Evolutionary conservation across 2,113 vertebrate genomes (phyloP).

Genomic region (Gopherus evgoodei): DNA sequence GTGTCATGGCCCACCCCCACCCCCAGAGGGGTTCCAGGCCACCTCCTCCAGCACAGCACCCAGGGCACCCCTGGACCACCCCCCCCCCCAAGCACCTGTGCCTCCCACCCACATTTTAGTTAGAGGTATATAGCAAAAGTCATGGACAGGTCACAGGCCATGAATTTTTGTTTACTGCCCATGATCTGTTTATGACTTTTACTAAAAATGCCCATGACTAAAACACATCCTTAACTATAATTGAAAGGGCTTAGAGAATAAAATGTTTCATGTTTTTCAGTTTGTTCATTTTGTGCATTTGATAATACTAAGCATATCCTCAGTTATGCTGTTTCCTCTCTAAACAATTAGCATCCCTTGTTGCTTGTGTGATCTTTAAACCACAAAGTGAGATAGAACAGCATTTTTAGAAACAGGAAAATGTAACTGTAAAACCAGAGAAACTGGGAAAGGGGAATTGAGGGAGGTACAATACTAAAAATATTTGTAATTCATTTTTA

Average conservation of each 20-base stretch:
- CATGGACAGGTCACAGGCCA: no score
- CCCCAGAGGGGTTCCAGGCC: no score
- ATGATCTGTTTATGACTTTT: no score
- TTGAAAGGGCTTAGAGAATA: fast-evolving
- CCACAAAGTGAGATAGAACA: not conserved
- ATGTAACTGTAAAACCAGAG: slow-evolving; percentile 24
- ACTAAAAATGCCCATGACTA: no score
- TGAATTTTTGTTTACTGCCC: no score
- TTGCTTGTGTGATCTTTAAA: not conserved
- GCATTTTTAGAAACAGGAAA: not conserved
- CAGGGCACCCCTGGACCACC: no score
- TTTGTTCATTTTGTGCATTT: not conserved
- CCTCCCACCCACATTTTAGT: no score
- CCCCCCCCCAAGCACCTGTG: no score
- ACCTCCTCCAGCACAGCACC: no score
- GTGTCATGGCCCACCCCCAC: no score
- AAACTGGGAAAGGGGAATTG: not conserved
- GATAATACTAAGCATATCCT: not conserved
- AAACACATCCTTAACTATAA: no score
- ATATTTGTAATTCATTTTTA: not conserved
- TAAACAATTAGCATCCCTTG: not conserved
- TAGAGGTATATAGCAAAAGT: no score
- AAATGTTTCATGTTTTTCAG: not conserved
- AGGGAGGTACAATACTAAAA: not conserved
- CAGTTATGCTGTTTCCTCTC: not conserved